phyloP scores from a whole-genome alignment of 2,113 vertebrate genomes.

The Centropristis striata region DNA sequence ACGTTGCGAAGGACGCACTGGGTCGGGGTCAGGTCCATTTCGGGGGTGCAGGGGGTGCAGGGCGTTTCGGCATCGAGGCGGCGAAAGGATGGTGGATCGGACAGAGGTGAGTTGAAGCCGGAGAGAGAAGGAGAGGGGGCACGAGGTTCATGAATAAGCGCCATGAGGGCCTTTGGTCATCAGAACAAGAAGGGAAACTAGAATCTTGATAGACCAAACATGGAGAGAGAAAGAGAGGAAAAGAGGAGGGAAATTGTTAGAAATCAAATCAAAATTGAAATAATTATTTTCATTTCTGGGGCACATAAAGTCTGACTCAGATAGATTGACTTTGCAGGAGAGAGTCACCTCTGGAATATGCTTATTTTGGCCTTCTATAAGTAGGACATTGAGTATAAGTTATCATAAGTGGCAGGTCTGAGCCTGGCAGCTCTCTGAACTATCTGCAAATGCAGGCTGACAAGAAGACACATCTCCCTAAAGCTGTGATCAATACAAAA shows the following conservation, averaged over 20 bases:
- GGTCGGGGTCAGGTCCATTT: conserved; percentile 94
- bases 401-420: neutral
- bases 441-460: neutral
- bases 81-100: conserved; percentile 89
- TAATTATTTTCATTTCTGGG: neutral
- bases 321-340: conserved; percentile 11
- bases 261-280: conserved; percentile 28
- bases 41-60: conserved; percentile 93
- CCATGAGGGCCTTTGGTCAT: conserved; percentile 85
- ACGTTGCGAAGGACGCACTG: conserved; percentile 96
- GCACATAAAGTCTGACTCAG: neutral
- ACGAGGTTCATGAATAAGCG: conserved; percentile 92
- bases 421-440: neutral
- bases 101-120: conserved; percentile 89
- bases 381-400: neutral
- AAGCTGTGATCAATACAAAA: conserved; percentile 20
- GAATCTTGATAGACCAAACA: conserved; percentile 35
- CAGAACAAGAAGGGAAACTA: conserved; percentile 53
- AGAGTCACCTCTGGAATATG: conserved; percentile 8
- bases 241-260: conserved; percentile 14
- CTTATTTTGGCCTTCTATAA: conserved; percentile 23
- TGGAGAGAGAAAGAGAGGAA: conserved; percentile 16
- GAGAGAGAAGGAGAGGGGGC: conserved; percentile 93
- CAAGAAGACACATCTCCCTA: neutral
- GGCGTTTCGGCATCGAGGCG: conserved; percentile 91